Conservation (phyloP, 2,113 vertebrate genomes). For the Hippocampus comes region DNA sequence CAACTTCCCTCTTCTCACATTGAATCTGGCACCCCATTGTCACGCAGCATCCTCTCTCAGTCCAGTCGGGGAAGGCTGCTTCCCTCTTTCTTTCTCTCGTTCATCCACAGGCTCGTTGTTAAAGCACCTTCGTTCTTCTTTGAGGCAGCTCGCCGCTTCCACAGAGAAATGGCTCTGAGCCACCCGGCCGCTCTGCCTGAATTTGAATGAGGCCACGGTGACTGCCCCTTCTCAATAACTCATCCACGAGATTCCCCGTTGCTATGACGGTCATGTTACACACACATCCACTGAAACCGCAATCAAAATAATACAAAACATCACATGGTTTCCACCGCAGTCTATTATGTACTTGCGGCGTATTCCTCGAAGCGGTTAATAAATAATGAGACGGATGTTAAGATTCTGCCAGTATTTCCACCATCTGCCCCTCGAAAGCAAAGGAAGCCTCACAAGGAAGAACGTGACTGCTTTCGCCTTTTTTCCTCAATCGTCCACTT, state of each 20-base stretch:
- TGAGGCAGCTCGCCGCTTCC: conserved; percentile 35
- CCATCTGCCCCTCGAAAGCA: conserved; percentile 24
- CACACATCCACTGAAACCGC: conserved; percentile 1
- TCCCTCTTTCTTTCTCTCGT: conserved; percentile 10
- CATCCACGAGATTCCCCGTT: conserved; percentile 16
- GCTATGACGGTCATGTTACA: conserved; percentile 3
- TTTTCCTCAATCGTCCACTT: conserved; percentile 7
- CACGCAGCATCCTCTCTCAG: not conserved
- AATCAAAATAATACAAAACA: not conserved
- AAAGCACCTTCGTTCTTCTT: conserved; percentile 17
- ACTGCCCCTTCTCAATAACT: conserved; percentile 13
- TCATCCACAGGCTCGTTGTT: conserved; percentile 21
- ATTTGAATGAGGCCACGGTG: conserved; percentile 54
- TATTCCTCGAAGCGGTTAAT: conserved; percentile 57
- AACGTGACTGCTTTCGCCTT: conserved; percentile 1
- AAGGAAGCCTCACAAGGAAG: conserved; percentile 19
- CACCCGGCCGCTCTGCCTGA: conserved; percentile 29
- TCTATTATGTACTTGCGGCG: conserved; percentile 31
- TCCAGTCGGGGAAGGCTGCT: no score
- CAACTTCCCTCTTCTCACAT: conserved; percentile 1
- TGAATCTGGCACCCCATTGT: not conserved
- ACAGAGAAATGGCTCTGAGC: conserved; percentile 44
- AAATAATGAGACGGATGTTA: conserved; percentile 70
- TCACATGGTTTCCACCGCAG: conserved; percentile 20
- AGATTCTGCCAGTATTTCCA: conserved; percentile 61